Base-by-base conservation (phyloP, 2,797 vertebrate genomes). In the Ctenopoma multispine region DNA sequence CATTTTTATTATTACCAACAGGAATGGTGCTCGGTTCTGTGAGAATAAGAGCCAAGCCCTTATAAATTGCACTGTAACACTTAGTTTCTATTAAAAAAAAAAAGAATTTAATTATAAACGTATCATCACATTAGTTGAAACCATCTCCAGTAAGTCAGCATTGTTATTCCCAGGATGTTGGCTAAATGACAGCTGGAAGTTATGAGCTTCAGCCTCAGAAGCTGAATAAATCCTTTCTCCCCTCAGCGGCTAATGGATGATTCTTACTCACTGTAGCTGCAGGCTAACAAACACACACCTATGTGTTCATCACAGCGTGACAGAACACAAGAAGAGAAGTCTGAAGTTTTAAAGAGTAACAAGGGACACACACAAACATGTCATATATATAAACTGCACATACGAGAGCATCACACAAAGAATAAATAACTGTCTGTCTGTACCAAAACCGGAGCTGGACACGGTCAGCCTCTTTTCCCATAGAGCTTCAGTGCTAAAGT, bases 171-270 rank as follows among this genome's bases (percentile, higher is more conserved):
- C 71, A 15, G 61, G 51, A 61, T 27, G 67, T 54, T 69, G 71
- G 69, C 69, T 61, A 51, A 66, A 49, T 75, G 80, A 78, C 83
- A 83, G 68, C 69, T 85, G 63, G 61, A 79, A 83, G 65, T 81
- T 76, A 72, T 68, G 60, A 84, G 58, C 21, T 44, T 54, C 46
- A 11, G 64, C 63, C 62, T 65, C 53, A 31, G 66, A 71, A 64
- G 54, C 44, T 27, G 64, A 38, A 68, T 60, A 53, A 70, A 56
- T 77, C 72, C 61, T 46, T 20, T 31, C 59, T 27, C 31, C 69
- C 17, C 44, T 80, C 71, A 4, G 54, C 58, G 63, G 58, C 72
- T 82, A 81, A 85, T 83, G 64, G 66, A 79, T 69, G 69, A 67
- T 74, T 58, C 70, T 72, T 20, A 4, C 68, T 64, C 62, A 13